Conservation (phyloP, 2,888 invertebrate genomes). For the Drosophila antonietae region DNA sequence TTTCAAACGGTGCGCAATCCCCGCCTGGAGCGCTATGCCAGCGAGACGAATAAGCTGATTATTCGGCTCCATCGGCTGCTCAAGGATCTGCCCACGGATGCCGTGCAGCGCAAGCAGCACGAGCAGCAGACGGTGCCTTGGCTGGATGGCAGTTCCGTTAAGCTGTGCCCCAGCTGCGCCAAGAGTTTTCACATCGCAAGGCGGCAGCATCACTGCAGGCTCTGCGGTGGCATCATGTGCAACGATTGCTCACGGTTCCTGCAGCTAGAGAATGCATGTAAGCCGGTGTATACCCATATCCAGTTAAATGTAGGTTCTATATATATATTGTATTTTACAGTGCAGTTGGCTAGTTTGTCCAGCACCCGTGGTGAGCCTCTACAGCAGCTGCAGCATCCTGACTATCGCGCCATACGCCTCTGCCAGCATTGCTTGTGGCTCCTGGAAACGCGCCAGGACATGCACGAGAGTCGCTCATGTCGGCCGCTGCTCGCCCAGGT, state of each 20-base stretch:
- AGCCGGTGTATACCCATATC: slow-evolving; percentile 71
- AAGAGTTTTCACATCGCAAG: slow-evolving; percentile 93
- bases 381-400: slow-evolving; percentile 57
- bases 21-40: slow-evolving; percentile 93
- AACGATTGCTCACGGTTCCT: slow-evolving; percentile 95
- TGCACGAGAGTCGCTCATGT: slow-evolving; percentile 92
- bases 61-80: slow-evolving; percentile 96
- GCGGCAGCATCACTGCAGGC: slow-evolving; percentile 97
- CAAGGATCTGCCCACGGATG: slow-evolving; percentile 90
- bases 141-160: slow-evolving; percentile 96
- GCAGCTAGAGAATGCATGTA: slow-evolving; percentile 91
- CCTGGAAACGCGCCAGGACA: slow-evolving; percentile 90
- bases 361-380: slow-evolving; percentile 75
- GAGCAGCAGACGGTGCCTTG: slow-evolving; percentile 93
- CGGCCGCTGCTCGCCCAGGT: slow-evolving; percentile 92
- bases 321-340: slow-evolving; percentile 40
- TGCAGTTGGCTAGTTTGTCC: slow-evolving; percentile 81
- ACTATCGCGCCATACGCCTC: slow-evolving; percentile 88
- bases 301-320: not conserved
- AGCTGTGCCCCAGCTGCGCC: slow-evolving; percentile 96
- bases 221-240: slow-evolving; percentile 97
- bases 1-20: slow-evolving; percentile 90
- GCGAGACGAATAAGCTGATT: slow-evolving; percentile 97
- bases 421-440: slow-evolving; percentile 92
- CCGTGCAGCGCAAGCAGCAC: slow-evolving; percentile 90